Base-by-base conservation (phyloP, 2,888 invertebrate genomes). In the Drosophila picticornis region DNA sequence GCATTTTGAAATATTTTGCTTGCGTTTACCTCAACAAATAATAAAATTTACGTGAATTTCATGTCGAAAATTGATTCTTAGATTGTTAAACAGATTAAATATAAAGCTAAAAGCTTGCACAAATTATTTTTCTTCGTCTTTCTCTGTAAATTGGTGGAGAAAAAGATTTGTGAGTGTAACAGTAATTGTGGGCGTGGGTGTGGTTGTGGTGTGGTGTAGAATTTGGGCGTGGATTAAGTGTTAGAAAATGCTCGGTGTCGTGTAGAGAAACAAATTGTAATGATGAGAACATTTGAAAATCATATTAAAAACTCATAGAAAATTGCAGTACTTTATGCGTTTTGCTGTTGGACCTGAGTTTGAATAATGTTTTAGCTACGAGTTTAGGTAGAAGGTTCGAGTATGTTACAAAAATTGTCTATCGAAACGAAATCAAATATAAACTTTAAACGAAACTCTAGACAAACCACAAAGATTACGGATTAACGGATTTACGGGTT, bases 41-140 rank as follows among this genome's bases (percentile, higher is more conserved):
- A 75, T 61, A 76, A 78, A 76, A 55, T 58, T 57, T 63, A 51
- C 64, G 27, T 64, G 55, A 59, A 36, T 68, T 67, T 50, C 51
- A 57, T 68, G 55, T 40, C 29, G 40, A 48, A 69, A 75, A 71
- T 70, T 10, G 40, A 11, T 75, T 52, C 63, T 68, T 78, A 76
- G 55, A 38, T 72, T 70, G 71, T 69, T 77, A 60, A 81, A 72
- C 36, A 55, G 60, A 65, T 32, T 62, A 62, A 53, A 64, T 46
- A 51, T 62, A 77, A 75, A 81, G 68, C 75, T 77, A 72, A 68
- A 61, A 59, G 79, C 80, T 84, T 77, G 73, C 83, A 67, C 67
- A 71, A 78, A 75, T 69, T 66, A 65, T 80, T 87, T 79, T 72
- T 87, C 87, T 89, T 87, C 87, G 84, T 87, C 87, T 88, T 88